Conservation (phyloP, 2,888 invertebrate genomes). For the Allolobophora icterica region DNA sequence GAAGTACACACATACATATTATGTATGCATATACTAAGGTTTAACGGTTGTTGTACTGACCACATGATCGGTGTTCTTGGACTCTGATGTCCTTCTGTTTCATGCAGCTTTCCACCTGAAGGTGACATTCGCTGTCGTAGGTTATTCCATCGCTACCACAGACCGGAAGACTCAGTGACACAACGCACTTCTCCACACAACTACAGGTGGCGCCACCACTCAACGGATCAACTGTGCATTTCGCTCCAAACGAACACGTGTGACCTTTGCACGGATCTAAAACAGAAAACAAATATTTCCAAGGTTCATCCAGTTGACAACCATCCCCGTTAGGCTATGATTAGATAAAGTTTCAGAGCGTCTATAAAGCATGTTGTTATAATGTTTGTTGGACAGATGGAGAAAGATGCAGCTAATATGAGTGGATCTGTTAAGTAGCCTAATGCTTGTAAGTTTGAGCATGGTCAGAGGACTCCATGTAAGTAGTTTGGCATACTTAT, state of each 20-base stretch:
- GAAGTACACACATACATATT: no score
- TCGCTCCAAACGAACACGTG: not conserved
- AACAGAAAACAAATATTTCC: not conserved
- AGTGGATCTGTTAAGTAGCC: not conserved
- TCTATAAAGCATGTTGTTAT: not conserved
- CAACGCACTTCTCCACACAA: not conserved
- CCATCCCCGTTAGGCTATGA: not conserved
- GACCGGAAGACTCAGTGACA: slow-evolving; percentile 76
- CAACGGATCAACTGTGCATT: not conserved
- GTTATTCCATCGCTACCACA: slow-evolving; percentile 91
- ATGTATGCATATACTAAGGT: not conserved
- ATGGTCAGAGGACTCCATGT: not conserved
- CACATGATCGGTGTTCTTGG: slow-evolving; percentile 1
- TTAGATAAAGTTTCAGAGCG: not conserved
- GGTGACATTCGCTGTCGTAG: slow-evolving; percentile 87
- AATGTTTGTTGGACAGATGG: no score
- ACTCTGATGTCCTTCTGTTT: slow-evolving; percentile 78
- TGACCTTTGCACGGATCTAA: not conserved
- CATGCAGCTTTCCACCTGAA: slow-evolving; percentile 73
- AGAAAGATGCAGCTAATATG: not conserved
- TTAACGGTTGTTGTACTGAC: not conserved
- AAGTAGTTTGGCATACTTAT: not conserved
- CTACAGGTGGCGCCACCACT: slow-evolving; percentile 14
- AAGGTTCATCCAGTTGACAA: not conserved
- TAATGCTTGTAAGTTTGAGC: not conserved